Percentiles rank a stretch among this genome's conserved stretches.
Evolutionary conservation across 2,888 invertebrate genomes (phyloP).

Genomic region (Fragum sueziense): DNA sequence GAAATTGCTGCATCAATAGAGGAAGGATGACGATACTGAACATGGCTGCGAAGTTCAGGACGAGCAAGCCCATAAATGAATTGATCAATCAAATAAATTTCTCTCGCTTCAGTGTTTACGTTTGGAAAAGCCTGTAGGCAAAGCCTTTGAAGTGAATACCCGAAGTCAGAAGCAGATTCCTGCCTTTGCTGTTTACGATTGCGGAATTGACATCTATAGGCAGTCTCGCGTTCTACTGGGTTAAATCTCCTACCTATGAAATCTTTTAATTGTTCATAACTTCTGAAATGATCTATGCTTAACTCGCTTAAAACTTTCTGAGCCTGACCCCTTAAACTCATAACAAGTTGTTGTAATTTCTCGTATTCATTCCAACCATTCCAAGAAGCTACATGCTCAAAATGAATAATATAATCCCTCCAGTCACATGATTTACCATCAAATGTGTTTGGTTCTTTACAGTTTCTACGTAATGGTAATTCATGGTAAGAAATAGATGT

Average conservation of each 20-base stretch:
- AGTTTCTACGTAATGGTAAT: too few relatives aligned
- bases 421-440: conserved; percentile 53
- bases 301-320: conserved; percentile 35
- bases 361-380: conserved; percentile 45
- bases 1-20: conserved; percentile 45
- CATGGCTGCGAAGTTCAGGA: conserved; percentile 41
- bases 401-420: conserved; percentile 56
- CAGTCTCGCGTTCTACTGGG: conserved; percentile 46
- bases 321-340: conserved; percentile 26
- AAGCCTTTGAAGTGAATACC: conserved; percentile 41
- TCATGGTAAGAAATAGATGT: neutral
- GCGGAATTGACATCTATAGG: conserved; percentile 49
- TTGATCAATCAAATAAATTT: conserved; percentile 43
- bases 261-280: neutral
- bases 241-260: conserved; percentile 27
- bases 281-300: neutral
- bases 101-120: conserved; percentile 25
- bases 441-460: conserved; percentile 46
- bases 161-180: too few relatives aligned
- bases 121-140: conserved; percentile 38
- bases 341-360: conserved; percentile 40
- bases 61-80: conserved; percentile 45
- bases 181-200: conserved; percentile 39
- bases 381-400: conserved; percentile 57
- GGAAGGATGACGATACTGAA: conserved; percentile 49